A percentile compares a stretch with the other conserved stretches of the same genome.
phyloP scores from a whole-genome alignment of 92 coral and sea anemone genomes.

The Blastomussa wellsi region DNA sequence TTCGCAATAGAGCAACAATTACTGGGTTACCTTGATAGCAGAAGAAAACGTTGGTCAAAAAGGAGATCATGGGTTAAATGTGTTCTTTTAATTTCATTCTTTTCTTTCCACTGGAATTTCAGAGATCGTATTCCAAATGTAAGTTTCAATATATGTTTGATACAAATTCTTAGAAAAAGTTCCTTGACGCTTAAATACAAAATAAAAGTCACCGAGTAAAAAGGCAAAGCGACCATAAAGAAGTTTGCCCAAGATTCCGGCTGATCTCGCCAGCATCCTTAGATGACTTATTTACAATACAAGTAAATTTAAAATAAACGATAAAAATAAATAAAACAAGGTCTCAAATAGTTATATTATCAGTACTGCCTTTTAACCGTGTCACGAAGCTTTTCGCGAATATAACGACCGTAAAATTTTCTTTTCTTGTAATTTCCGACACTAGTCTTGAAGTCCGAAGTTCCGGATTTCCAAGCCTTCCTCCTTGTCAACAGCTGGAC shows the following conservation, averaged over 20 bases:
- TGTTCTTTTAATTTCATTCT: background rate
- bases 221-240: background rate
- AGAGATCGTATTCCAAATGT: background rate
- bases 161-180: constrained; percentile 37
- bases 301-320: background rate
- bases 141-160: constrained; percentile 20
- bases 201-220: background rate
- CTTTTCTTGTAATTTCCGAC: background rate
- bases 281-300: background rate
- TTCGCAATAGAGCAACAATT: background rate
- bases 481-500: too few relatives aligned
- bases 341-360: background rate
- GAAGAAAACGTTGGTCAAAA: background rate
- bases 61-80: background rate
- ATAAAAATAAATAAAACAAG: background rate
- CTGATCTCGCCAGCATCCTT: background rate
- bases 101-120: constrained; percentile 1
- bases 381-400: background rate
- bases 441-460: too few relatives aligned
- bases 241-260: background rate
- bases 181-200: constrained; percentile 30
- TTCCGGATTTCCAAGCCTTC: too few relatives aligned
- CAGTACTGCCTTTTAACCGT: background rate
- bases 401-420: background rate
- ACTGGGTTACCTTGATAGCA: background rate